Evolutionary conservation across 2,888 invertebrate genomes (phyloP).

Genomic region (Gymnocheta viridis): DNA sequence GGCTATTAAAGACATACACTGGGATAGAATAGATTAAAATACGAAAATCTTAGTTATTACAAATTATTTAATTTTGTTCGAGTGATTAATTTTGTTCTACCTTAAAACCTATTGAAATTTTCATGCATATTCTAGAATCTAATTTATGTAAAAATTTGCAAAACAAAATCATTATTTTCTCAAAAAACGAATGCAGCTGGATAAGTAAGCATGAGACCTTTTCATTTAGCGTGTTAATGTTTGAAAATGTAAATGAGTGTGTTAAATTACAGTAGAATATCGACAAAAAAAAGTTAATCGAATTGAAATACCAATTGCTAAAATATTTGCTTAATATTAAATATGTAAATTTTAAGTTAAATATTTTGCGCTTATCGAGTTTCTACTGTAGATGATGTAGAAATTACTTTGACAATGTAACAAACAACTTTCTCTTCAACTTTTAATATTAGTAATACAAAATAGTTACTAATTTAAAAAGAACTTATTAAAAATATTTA

Average conservation of each 20-base stretch:
- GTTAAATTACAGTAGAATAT: constrained; percentile 51
- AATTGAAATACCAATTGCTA: constrained; percentile 40
- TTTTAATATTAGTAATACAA: constrained; percentile 1
- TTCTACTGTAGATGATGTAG: constrained; percentile 42
- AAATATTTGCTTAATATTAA: neutral
- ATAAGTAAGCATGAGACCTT: neutral
- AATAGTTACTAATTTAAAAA: neutral
- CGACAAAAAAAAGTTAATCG: constrained; percentile 27
- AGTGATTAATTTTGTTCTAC: neutral
- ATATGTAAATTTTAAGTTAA: no score
- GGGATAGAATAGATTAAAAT: no score
- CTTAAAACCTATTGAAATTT: neutral
- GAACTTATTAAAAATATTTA: neutral
- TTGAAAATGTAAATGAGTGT: constrained; percentile 2
- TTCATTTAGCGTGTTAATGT: constrained; percentile 2
- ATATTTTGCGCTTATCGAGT: constrained; percentile 9
- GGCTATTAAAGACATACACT: neutral
- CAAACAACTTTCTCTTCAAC: constrained; percentile 54
- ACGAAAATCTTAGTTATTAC: no score
- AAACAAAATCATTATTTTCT: neutral
- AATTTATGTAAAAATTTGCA: neutral
- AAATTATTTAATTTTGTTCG: no score
- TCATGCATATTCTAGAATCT: constrained; percentile 28
- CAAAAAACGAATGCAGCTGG: neutral
- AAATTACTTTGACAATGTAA: constrained; percentile 26